Base-by-base conservation (phyloP, 2,113 vertebrate species). In the Platysternon megacephalum region DNA sequence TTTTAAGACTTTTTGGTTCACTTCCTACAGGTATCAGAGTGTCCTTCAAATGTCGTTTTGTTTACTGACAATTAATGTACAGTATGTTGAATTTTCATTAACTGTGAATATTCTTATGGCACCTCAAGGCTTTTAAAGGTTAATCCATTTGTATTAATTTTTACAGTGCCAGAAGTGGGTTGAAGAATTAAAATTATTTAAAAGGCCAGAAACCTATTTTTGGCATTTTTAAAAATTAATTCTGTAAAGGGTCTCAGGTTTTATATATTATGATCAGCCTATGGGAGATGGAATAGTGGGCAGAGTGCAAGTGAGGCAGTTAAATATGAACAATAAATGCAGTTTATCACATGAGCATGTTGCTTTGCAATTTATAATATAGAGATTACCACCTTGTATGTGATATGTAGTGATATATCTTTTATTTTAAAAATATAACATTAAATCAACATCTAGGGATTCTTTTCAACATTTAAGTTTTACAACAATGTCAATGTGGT, bases 61-160 rank as follows among this genome's bases (percentile, higher is more conserved):
- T 65, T 81, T 68, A 26, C 28, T 88, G 79, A 22, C 29, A 74
- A 6, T 49, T 92, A 83, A 78, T 44, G 5, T 46, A 28, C 12
- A 46, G 19, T 46, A 28, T 78, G 19, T 29, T 44, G 74, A 46
- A 72, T 39, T 72, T 39, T 72, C n/a, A 72, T 72, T 72, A 22
- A 72, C 16, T 72, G 9, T 39, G 11, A 58, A 3, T 13, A 46
- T 82, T 76, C 51, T 46, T 1, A 0, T 14, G 7, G 4, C 35
- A 61, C 76, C 86, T 52, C 78, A 86, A 78, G 28, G 8, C 9
- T 84, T 58, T 76, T 4, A 3, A 46, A 85, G 84, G 14, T 3
- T 90, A 24, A 8, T 84, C 39, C 10, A 2, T 78, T 81, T 88
- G 39, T 78, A 44, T 78, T 28, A 28, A 8, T 46, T 26, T 74